Conservation (phyloP, 2,113 vertebrate genomes). For the Mesoclemmys tuberculata region DNA sequence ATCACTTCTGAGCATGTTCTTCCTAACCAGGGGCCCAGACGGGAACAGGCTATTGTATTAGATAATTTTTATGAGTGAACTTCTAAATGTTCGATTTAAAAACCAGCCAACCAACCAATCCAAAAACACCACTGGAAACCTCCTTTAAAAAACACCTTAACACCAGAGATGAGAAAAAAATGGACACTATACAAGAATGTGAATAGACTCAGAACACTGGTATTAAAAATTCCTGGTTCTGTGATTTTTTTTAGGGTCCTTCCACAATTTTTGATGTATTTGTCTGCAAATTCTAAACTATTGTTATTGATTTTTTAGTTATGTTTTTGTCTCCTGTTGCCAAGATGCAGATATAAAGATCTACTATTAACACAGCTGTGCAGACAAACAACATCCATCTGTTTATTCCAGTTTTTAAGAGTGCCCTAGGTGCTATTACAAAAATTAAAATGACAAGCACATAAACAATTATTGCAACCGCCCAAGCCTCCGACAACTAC, state of each 20-base stretch:
- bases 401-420: background rate
- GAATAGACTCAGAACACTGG: fast-evolving
- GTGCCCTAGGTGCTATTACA: background rate
- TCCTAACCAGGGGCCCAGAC: background rate
- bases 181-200: background rate
- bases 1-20: background rate
- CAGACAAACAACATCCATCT: background rate
- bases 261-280: background rate
- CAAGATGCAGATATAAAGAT: background rate
- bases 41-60: background rate
- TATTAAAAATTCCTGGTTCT: background rate
- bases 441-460: background rate
- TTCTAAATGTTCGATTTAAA: background rate
- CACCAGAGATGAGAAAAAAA: background rate
- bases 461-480: background rate
- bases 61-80: background rate
- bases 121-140: background rate
- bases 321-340: background rate
- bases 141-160: background rate
- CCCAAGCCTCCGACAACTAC: background rate
- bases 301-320: background rate
- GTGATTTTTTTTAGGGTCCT: background rate
- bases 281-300: background rate
- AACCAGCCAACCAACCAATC: background rate
- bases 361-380: background rate